Evolutionary conservation across 2,888 invertebrate genomes (phyloP), one percentile per base, ranked within the genome.

Genomic region (Epirrita christyi): DNA sequence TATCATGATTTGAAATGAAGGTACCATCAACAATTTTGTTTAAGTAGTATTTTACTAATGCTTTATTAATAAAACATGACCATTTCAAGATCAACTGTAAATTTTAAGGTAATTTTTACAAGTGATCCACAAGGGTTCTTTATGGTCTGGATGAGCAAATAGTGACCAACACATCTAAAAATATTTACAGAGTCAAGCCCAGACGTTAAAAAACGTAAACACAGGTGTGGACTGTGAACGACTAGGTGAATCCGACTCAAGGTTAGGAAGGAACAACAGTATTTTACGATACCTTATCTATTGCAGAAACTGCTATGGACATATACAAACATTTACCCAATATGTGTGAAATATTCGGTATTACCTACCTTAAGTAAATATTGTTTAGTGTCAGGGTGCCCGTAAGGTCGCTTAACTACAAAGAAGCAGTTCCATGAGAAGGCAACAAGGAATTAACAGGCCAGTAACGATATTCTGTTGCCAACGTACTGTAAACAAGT

Each of bases 211-310:
- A 78, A 74, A 73, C 67, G 76, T 78, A 79, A 86, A 85, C 76
- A 84, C 66, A 81, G 87, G 86, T 76, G 86, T 78, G 83, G 78
- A 75, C 72, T 67, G 64, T 55, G 49, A 66, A 64, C 63, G 60
- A 67, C 49, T 67, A 64, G 64, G 63, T 68, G 70, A 73, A 73
- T 73, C 73, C 71, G 63, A 68, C 68, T 73, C 87, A 89, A 88
- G 89, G 88, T 83, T 82, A 76, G 60, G 64, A 50, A 61, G 61
- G 65, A 70, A 71, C 68, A 60, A 55, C 62, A 68, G 67, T 53
- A 66, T 63, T 64, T 61, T 70, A 71, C 63, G 63, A 57, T 61
- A 58, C 72, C 68, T 83, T 82, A 84, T 81, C 82, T 73, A 58
- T 58, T 55, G 59, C 69, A 64, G 71, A 73, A 70, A 73, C 46